Base-by-base conservation (phyloP, 2,888 invertebrate species). In the Bursaphelenchus okinawaensis region DNA sequence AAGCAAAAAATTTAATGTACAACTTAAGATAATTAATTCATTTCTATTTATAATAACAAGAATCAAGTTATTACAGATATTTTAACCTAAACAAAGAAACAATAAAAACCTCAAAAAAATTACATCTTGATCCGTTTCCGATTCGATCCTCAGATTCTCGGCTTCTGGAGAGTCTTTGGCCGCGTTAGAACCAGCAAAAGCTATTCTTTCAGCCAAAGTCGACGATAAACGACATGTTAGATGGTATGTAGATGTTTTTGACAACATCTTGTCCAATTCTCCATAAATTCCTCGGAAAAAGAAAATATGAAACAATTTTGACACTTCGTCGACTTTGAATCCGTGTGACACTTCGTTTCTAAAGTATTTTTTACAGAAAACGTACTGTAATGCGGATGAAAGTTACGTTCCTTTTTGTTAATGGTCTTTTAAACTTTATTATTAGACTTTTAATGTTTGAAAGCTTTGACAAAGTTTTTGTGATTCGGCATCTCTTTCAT, bases 51-150 rank as follows among this genome's bases (percentile, higher is more conserved):
- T n/a, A n/a, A n/a, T n/a, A n/a, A n/a, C n/a, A n/a, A n/a, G n/a
- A n/a, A n/a, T n/a, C n/a, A n/a, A n/a, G n/a, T n/a, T n/a, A 4
- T 40, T 40, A 40, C n/a, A 40, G 40, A 40, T 16, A 12, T 16
- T 40, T 1, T 16, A 4, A n/a, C 40, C 1, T 6, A 4, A n/a
- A n/a, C n/a, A n/a, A n/a, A n/a, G n/a, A n/a, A n/a, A n/a, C n/a
- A n/a, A n/a, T n/a, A n/a, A n/a, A n/a, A n/a, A n/a, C n/a, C n/a
- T n/a, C n/a, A n/a, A n/a, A n/a, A n/a, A n/a, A 59, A 12, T 12
- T 60, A 60, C 60, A 16, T 60, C 27, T 28, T 50, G 20, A 50
- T 62, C 62, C 6, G 22, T 50, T 23, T 62, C 55, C 59, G 54
- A 54, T 12, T 62, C 62, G 22, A 62, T 40, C 40, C 40, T 40